These are phyloP conservation scores for Ictidomys tridecemlineatus DNA, from an alignment of 2,113 vertebrate species.

Conservation along the genomic window DNA sequence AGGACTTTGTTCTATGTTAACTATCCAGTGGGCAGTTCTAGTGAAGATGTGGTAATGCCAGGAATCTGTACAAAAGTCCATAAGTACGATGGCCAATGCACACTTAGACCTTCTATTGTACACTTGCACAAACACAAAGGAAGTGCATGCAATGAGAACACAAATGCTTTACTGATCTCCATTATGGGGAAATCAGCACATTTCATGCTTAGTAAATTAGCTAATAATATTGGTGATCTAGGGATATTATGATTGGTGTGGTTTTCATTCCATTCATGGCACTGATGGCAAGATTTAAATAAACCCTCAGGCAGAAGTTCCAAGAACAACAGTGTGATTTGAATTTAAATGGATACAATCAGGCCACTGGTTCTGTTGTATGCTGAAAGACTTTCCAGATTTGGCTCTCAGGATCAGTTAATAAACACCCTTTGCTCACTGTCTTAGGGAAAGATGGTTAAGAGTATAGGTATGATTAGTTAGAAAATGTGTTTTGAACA, in stretches of 20 bases:
- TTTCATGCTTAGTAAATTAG: background rate
- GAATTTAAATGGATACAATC: slow-evolving; percentile 44
- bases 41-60: background rate
- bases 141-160: background rate
- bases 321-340: slow-evolving; percentile 27
- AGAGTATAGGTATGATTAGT: background rate
- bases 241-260: background rate
- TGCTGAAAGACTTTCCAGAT: background rate
- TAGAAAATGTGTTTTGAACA: slow-evolving; percentile 45
- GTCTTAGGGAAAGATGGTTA: background rate
- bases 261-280: background rate
- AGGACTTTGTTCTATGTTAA: background rate
- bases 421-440: slow-evolving; percentile 46
- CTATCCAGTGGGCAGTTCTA: background rate
- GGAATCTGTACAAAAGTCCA: background rate
- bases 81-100: background rate
- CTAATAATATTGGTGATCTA: background rate
- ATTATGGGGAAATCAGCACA: slow-evolving; percentile 38
- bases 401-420: background rate
- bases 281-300: slow-evolving; percentile 25
- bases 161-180: background rate
- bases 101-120: background rate
- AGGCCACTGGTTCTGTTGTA: background rate
- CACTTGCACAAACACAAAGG: background rate
- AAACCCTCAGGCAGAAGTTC: background rate